A percentile compares a stretch with the other conserved stretches of the same genome.
These are phyloP conservation scores for Campopleginae sp. DNA, from an alignment of 2,888 invertebrate species.

Conservation along the genomic window DNA sequence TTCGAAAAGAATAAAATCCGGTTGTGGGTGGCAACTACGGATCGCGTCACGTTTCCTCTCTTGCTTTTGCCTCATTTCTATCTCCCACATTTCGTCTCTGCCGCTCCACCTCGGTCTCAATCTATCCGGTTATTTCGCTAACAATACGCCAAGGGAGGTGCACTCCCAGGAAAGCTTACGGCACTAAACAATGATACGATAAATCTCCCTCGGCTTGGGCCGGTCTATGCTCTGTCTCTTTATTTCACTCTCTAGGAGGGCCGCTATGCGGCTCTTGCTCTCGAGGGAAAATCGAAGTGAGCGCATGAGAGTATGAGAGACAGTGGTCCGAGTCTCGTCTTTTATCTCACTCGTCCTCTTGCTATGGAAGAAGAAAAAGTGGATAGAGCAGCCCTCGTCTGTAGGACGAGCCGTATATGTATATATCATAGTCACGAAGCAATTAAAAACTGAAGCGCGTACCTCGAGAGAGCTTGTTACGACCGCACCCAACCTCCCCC, in stretches of 20 bases:
- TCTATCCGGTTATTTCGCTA: constrained; percentile 67
- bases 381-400: constrained; percentile 33
- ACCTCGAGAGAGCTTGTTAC: constrained; percentile 81
- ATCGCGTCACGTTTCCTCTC: constrained; percentile 51
- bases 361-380: constrained; percentile 25
- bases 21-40: constrained; percentile 44
- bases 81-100: constrained; percentile 41
- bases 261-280: constrained; percentile 49
- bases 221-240: constrained; percentile 72
- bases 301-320: constrained; percentile 45
- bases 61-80: constrained; percentile 17
- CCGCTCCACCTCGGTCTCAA: constrained; percentile 55
- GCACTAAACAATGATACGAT: constrained; percentile 82
- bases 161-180: constrained; percentile 73
- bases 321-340: constrained; percentile 45
- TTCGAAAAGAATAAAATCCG: constrained; percentile 56
- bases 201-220: constrained; percentile 76
- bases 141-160: constrained; percentile 67
- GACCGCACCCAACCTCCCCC: constrained; percentile 73
- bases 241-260: constrained; percentile 67
- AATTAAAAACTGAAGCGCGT: constrained; percentile 73
- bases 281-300: constrained; percentile 65
- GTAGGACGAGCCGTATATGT: constrained; percentile 35
- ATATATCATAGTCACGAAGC: constrained; percentile 68
- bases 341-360: constrained; percentile 50